phyloP scores from a whole-genome alignment of 2,888 invertebrate genomes.

The Drosophila yooni region DNA sequence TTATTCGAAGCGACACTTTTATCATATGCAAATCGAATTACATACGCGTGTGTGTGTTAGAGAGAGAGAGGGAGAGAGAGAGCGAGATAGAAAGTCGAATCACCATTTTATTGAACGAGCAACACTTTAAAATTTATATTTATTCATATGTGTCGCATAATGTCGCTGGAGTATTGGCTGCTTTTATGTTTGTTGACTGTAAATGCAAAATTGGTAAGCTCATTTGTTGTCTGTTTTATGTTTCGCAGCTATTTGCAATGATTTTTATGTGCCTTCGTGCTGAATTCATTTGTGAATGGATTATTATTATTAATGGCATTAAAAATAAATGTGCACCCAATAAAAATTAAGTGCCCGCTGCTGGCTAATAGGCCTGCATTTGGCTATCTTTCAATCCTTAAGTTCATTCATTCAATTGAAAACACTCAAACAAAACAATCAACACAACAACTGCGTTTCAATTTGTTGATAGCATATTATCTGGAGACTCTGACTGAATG shows the following conservation, averaged over 20 bases:
- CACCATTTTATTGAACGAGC: conserved; percentile 42
- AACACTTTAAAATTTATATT: conserved; percentile 55
- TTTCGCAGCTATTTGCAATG: conserved; percentile 14
- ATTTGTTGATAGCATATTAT: not conserved
- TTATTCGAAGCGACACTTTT: conserved; percentile 17
- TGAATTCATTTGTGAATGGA: not conserved
- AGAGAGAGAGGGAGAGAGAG: not conserved
- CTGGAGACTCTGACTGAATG: not conserved
- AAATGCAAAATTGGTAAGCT: conserved; percentile 12
- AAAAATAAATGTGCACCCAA: not conserved
- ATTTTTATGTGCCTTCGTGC: conserved; percentile 2
- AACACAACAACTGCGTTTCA: not conserved
- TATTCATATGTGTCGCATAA: conserved; percentile 1
- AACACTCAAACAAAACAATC: not conserved
- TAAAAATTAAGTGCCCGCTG: not conserved
- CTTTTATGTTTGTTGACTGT: conserved; percentile 1
- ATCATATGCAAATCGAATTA: conserved; percentile 22
- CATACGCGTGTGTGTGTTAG: not conserved
- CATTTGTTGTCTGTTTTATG: conserved; percentile 19
- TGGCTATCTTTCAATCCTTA: not conserved
- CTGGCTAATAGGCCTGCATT: not conserved
- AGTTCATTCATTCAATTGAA: not conserved
- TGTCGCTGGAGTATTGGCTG: conserved; percentile 3
- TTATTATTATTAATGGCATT: conserved; percentile 1
- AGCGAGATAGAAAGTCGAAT: not conserved